Evolutionary conservation across 1,140 invertebrate genomes (phyloP), one percentile per base, ranked within the genome.

Genomic region (Macrosteles quadrilineatus): DNA sequence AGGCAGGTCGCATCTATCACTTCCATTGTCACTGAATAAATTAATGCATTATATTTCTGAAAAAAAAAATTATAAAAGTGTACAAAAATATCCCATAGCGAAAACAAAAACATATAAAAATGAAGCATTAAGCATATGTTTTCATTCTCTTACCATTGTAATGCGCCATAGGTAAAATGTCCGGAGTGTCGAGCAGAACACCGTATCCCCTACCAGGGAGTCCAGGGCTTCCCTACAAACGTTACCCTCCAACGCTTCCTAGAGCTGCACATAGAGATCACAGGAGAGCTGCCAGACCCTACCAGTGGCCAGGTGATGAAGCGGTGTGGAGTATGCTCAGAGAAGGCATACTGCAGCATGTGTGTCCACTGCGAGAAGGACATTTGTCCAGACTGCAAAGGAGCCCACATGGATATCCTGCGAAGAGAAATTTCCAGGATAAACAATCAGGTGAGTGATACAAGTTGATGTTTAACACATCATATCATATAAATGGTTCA

Each of bases 171-270:
- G 87, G 93, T 99, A 47, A 98, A 98, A 87, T 99, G 97, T 87
- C 97, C 98, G 77, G 97, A 99, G 90, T 99, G 98, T 80, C 87
- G 97, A 68, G 94, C 96, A 62, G 97, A 99, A 84, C 96, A 99
- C 84, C 87, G 95, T 69, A 96, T 99, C 77, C 96, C 97, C 45
- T 97, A 96, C 81, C 94, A 97, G 83, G 96, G 96, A 31, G 93
- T 98, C 19, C 94, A 96, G 82, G 93, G 92, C 23, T 97, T 96
- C 81, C 96, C 95, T 45, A 97, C 94, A 74, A 98, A 98, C 82
- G 95, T 98, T 2, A 98, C 97, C 30, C 85, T 98, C 27, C 94
- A 96, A 81, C 85, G 95, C 59, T 98, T 98, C 82, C 84, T 98
- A 69, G 96, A 98, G 80, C 86, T 98, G 47, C 97, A 95, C 78